These are phyloP conservation scores for Lissocephala sabroskyi DNA, from an alignment of 2,888 invertebrate genomes.

Conservation along the genomic window DNA sequence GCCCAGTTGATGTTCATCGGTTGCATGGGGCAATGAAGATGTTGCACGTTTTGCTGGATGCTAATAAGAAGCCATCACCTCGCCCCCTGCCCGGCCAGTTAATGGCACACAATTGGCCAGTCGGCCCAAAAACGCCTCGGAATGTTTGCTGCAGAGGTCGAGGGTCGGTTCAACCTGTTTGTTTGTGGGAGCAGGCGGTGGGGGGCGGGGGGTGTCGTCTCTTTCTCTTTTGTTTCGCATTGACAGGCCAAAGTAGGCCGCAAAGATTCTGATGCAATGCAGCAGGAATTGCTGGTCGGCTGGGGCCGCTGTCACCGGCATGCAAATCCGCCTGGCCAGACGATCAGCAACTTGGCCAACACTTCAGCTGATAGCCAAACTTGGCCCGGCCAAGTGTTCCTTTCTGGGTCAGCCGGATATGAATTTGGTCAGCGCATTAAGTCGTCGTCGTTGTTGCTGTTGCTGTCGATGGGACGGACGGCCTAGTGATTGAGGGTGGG, in stretches of 20 bases:
- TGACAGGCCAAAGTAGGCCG: conserved; percentile 51
- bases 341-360: background rate
- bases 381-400: background rate
- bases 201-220: too few relatives aligned
- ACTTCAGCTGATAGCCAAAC: too few relatives aligned
- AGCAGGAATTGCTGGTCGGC: too few relatives aligned
- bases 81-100: background rate
- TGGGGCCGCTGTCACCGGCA: conserved; percentile 19
- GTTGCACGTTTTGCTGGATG: background rate
- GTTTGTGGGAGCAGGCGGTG: too few relatives aligned
- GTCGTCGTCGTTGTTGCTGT: conserved; percentile 9
- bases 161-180: too few relatives aligned
- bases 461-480: conserved; percentile 1
- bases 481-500: too few relatives aligned
- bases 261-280: conserved; percentile 23
- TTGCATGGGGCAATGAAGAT: background rate
- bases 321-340: conserved; percentile 35
- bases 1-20: background rate
- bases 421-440: conserved; percentile 20
- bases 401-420: conserved; percentile 47
- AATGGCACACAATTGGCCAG: background rate
- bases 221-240: too few relatives aligned
- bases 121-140: conserved; percentile 39
- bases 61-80: too few relatives aligned
- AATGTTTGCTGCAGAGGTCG: too few relatives aligned